A percentile compares a stretch with the other conserved stretches of the same genome.
phyloP scores from a whole-genome alignment of 2,888 invertebrate species.

The Leptinotarsa juncta region DNA sequence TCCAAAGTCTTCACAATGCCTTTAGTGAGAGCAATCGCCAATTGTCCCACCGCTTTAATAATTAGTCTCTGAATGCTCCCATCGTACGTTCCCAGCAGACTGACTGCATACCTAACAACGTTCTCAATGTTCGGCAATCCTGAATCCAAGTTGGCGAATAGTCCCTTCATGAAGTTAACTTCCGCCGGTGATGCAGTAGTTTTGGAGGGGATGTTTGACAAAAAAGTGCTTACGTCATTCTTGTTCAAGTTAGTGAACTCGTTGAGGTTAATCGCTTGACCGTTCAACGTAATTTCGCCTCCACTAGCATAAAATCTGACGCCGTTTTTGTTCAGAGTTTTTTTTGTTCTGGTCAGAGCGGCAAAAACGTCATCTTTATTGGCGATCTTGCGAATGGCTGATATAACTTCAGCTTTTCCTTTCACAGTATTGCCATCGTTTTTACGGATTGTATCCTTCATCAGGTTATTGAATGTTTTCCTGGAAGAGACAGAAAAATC shows the following conservation, averaged over 20 bases:
- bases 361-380: conserved; percentile 72
- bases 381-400: conserved; percentile 67
- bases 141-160: conserved; percentile 27
- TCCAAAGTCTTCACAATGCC: conserved; percentile 33
- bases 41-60: conserved; percentile 26
- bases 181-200: conserved; percentile 26
- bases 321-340: conserved; percentile 68
- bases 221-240: conserved; percentile 47
- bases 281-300: conserved; percentile 57
- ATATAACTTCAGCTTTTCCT: conserved; percentile 71
- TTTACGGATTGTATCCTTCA: conserved; percentile 68
- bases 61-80: conserved; percentile 27
- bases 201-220: conserved; percentile 44
- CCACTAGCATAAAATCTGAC: conserved; percentile 54
- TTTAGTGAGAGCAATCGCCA: conserved; percentile 25
- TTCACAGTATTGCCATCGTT: conserved; percentile 63
- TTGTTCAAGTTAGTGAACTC: conserved; percentile 53
- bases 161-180: conserved; percentile 18
- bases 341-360: conserved; percentile 69
- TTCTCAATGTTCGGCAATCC: conserved; percentile 30
- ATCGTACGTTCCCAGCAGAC: conserved; percentile 20
- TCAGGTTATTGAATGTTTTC: conserved; percentile 71
- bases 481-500: conserved; percentile 58
- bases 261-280: conserved; percentile 53
- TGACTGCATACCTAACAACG: conserved; percentile 25